Evolutionary conservation across 2,113 vertebrate species (phyloP).

Genomic region (Acrocephalus arundinaceus): DNA sequence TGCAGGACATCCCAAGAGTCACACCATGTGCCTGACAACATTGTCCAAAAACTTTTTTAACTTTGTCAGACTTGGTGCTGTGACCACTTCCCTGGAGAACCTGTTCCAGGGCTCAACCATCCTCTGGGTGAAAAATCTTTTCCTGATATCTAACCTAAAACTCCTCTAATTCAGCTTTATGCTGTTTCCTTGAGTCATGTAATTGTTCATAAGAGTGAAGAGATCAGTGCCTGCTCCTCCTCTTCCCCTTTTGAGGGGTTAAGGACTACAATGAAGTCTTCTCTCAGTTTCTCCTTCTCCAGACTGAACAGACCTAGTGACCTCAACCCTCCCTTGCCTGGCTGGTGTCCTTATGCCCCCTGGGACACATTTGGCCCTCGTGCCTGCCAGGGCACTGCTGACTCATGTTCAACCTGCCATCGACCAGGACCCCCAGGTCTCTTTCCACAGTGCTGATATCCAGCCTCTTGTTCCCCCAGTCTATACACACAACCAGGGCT

Average conservation of each 20-base stretch:
- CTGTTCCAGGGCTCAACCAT: neutral
- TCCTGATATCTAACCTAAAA: neutral
- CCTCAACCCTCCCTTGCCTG: fast-evolving
- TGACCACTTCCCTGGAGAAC: neutral
- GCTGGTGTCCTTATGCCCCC: fast-evolving
- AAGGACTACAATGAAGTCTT: neutral
- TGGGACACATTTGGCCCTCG: fast-evolving
- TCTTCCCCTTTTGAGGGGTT: neutral
- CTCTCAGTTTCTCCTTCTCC: neutral
- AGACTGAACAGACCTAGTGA: neutral
- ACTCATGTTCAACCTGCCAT: neutral
- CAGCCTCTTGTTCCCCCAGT: neutral
- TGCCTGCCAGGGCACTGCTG: neutral
- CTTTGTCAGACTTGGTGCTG: neutral
- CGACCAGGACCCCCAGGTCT: fast-evolving
- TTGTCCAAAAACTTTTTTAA: neutral
- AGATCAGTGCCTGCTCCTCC: neutral
- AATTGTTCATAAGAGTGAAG: neutral
- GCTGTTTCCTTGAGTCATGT: neutral
- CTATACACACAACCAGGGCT: neutral
- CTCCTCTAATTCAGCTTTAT: neutral
- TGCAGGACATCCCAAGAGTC: neutral
- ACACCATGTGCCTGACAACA: neutral
- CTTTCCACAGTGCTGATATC: fast-evolving
- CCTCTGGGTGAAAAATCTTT: neutral